A percentile compares a stretch with the other conserved stretches of the same genome.
These are phyloP conservation scores for Labeo calbasu DNA, from an alignment of 2,797 vertebrate species.

Conservation along the genomic window DNA sequence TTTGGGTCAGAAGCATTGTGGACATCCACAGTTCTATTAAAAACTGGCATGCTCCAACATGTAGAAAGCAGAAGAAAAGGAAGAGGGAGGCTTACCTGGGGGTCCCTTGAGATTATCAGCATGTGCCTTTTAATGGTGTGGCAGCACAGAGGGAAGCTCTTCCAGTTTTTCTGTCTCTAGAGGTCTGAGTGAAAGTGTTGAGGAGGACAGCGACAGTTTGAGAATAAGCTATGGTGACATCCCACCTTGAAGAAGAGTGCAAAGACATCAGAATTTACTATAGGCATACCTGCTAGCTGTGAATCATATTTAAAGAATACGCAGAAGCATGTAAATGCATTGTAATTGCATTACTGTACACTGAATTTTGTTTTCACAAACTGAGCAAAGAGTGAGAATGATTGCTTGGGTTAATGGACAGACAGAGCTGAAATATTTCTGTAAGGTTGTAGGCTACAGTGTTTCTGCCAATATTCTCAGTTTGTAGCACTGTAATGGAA, in stretches of 20 bases:
- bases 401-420: neutral
- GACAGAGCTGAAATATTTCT: neutral
- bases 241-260: slow-evolving; percentile 8
- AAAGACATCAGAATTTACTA: slow-evolving; percentile 3
- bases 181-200: slow-evolving; percentile 11
- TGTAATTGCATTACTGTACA: neutral
- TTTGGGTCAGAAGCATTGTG: neutral
- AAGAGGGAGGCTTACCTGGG: neutral
- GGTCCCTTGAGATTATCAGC: slow-evolving; percentile 35
- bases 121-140: slow-evolving; percentile 25
- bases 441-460: neutral
- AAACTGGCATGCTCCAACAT: slow-evolving; percentile 8
- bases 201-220: slow-evolving; percentile 25
- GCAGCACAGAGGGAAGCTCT: slow-evolving; percentile 17
- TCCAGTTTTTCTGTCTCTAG: neutral
- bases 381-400: neutral
- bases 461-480: neutral
- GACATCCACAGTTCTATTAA: neutral
- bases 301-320: neutral
- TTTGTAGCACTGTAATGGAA: neutral
- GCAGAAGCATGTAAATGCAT: neutral
- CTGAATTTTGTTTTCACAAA: neutral
- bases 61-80: neutral
- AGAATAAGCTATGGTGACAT: slow-evolving; percentile 25
- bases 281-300: neutral